Evolutionary conservation across 1,140 invertebrate genomes (phyloP), one percentile per base, ranked within the genome.

Genomic region (Conus ventricosus): DNA sequence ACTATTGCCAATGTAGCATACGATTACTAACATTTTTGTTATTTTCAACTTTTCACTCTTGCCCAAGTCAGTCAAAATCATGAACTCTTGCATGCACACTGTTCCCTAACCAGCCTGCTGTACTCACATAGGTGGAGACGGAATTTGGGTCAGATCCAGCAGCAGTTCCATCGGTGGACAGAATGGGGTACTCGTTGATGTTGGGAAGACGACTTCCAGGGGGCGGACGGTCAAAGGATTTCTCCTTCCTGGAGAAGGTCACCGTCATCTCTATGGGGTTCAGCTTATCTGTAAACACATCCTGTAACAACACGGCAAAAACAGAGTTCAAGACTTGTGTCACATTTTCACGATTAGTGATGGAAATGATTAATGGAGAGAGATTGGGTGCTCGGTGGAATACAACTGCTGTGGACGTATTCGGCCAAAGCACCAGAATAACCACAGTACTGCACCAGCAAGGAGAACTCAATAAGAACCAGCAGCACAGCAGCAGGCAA

Each of bases 101-200:
- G 39, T 39, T 39, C 39, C 39, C 39, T 39, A 39, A 39, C 39
- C 39, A 39, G 39, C 39, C 39, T 39, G 39, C 39, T 39, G 39
- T 39, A 39, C 39, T 39, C 8, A 85, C 55, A 71, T 10, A 60
- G 76, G 80, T 81, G 51, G 90, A 81, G 20, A 92, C 78, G 51
- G 91, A 87, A 20, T 89, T 90, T n/a, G 88, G 80, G 27, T 89
- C 84, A 5, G 53, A 71, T 54, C 81, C 85, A n/a, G 85, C 78
- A 76, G 84, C 85, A 6, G 39, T 63, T 51, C 90, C 85, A 0
- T 87, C 90, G 5, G 92, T 90, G 80, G 92, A 92, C 53, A 93
- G 84, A 10, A 93, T 98, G 0, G 98, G 98, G 91, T 97, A 97
- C 71, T 97, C 96, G 87, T 97, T 97, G 51, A 98, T 97, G 55